Evolutionary conservation across 2,888 invertebrate genomes (phyloP), one percentile per base, ranked within the genome.

Genomic region (Hipparchia sbordonii): DNA sequence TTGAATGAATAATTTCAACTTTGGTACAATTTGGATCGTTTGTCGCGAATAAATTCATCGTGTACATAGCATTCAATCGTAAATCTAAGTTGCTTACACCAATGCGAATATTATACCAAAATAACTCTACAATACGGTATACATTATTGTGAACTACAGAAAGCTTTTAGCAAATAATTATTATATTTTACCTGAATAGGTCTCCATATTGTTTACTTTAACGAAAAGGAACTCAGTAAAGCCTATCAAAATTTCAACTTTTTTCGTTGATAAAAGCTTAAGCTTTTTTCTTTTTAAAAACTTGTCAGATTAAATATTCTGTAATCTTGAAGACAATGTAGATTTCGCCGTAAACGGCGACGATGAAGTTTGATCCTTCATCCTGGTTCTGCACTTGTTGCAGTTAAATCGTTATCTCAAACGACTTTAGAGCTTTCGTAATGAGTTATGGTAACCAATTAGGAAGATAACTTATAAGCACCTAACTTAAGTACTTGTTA

Each of bases 1-100:
- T 71, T 80, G 82, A 81, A 78, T 76, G 78, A 82, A 77, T 78
- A 78, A 79, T 70, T 76, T 75, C 68, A 78, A 79, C 71, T 76
- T 76, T 67, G 71, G 72, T 73, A 62, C 23, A 68, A 51, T 52
- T 61, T 67, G 60, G 65, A 70, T 71, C 74, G 56, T 68, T 70
- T 65, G 56, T 33, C 39, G 39, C 59, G 68, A 66, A 72, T 70
- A 66, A 67, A 67, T 7, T 67, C 57, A 46, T 59, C 56, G 33
- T 61, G 63, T 67, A 59, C 46, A 46, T 59, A 67, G 54, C 54
- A 46, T 45, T 57, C 46, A 23, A 57, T 65, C 65, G 33, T 65
- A 62, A 48, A 62, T 62, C 46, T 62, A 7, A 46, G 7, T 62
- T 12, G 10, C 52, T 52, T 65, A 65, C 46, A 13, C 10, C 8